Percentiles rank a stretch among this genome's conserved stretches.
Evolutionary conservation across 2,888 invertebrate species (phyloP).

Genomic region (Meteorus colon): DNA sequence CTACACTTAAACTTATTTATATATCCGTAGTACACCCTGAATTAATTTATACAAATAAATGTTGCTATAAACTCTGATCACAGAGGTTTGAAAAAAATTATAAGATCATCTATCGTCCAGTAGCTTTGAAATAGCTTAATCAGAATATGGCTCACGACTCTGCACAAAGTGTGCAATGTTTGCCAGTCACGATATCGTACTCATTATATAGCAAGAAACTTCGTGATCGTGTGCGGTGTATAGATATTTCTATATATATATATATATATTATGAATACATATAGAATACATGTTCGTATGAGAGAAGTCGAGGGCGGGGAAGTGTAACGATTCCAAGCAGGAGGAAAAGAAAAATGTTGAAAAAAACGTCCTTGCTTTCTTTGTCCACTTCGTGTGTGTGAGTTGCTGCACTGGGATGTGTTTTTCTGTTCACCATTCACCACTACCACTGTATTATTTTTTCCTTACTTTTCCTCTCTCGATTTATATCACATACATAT

Average conservation of each 20-base stretch:
- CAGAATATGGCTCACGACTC: slow-evolving; percentile 1
- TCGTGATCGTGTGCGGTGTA: slow-evolving; percentile 12
- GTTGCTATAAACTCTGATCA: neutral
- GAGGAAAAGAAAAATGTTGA: neutral
- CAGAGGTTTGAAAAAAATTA: neutral
- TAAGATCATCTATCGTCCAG: slow-evolving; percentile 10
- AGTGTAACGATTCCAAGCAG: neutral
- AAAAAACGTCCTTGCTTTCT: neutral
- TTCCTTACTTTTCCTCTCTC: too few species aligned
- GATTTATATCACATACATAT: too few species aligned
- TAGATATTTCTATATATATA: neutral
- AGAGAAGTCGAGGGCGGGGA: neutral
- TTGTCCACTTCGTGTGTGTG: neutral
- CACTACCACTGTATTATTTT: too few species aligned
- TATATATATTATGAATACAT: neutral
- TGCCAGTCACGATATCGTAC: slow-evolving; percentile 39
- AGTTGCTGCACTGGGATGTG: neutral
- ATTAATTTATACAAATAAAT: neutral
- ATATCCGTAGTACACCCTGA: neutral
- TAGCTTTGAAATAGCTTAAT: slow-evolving; percentile 41
- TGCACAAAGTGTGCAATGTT: slow-evolving; percentile 6
- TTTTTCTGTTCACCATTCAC: too few species aligned
- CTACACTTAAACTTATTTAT: too few species aligned
- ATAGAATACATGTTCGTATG: neutral
- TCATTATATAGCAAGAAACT: slow-evolving; percentile 31